These are phyloP conservation scores for Drosophila aff. DNA, from an alignment of 1,140 invertebrate genomes.

Conservation along the genomic window DNA sequence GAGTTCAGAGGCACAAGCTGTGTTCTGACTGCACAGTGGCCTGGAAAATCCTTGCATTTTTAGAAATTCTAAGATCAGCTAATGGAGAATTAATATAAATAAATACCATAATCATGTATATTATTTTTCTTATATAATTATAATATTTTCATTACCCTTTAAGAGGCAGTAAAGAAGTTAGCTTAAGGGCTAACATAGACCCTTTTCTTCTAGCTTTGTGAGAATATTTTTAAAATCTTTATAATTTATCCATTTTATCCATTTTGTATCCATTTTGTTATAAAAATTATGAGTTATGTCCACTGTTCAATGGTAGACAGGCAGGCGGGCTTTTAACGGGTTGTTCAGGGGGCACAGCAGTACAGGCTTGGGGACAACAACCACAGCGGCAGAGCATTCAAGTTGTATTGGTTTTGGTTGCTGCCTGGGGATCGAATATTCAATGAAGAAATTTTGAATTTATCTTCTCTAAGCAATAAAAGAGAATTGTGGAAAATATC, in stretches of 20 bases:
- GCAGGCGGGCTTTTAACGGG: neutral
- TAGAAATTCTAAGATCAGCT: neutral
- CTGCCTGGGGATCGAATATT: slow-evolving; percentile 47
- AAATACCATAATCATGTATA: fast-evolving
- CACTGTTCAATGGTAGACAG: slow-evolving; percentile 17
- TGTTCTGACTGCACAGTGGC: slow-evolving; percentile 6
- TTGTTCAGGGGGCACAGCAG: slow-evolving; percentile 3
- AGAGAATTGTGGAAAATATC: slow-evolving; percentile 1
- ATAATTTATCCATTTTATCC: too few species aligned
- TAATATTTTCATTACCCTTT: neutral
- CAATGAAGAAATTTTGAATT: slow-evolving; percentile 47
- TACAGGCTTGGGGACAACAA: slow-evolving; percentile 13
- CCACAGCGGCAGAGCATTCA: slow-evolving; percentile 34
- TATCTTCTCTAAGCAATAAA: slow-evolving; percentile 23
- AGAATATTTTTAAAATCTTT: neutral
- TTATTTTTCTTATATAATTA: too few species aligned
- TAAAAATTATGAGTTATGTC: neutral
- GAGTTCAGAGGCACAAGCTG: slow-evolving; percentile 45
- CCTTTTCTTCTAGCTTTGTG: neutral
- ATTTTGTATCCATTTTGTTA: neutral
- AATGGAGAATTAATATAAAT: neutral
- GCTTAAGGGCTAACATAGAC: neutral
- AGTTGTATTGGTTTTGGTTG: slow-evolving; percentile 47
- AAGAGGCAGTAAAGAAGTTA: neutral
- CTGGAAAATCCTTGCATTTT: neutral